Evolutionary conservation across 2,888 invertebrate genomes (phyloP).

Genomic region (Caradrina clavipalpis): DNA sequence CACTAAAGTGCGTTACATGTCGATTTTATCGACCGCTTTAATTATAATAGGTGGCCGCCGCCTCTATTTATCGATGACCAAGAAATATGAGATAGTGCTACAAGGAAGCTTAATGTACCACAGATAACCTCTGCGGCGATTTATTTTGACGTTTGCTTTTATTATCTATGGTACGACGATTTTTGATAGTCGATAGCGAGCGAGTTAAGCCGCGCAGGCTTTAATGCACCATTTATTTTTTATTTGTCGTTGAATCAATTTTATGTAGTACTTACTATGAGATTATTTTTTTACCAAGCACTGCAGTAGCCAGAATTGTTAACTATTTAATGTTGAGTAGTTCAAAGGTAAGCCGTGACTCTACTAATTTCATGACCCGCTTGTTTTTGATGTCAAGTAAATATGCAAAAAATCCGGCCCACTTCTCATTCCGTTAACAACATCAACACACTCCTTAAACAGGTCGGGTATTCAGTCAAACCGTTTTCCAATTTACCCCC

Average conservation of each 20-base stretch:
- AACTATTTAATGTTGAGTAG: background rate
- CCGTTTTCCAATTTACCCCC: slow-evolving; percentile 58
- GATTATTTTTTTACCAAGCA: slow-evolving; percentile 17
- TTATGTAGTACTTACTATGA: slow-evolving; percentile 25
- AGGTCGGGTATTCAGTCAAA: slow-evolving; percentile 34
- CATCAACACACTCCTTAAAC: slow-evolving; percentile 35
- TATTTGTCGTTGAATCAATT: slow-evolving; percentile 56
- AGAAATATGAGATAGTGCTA: slow-evolving; percentile 77
- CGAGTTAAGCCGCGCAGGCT: slow-evolving; percentile 42
- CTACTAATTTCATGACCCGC: slow-evolving; percentile 7
- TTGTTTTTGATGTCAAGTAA: slow-evolving; percentile 12
- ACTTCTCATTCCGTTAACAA: slow-evolving; percentile 15
- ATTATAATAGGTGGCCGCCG: slow-evolving; percentile 81
- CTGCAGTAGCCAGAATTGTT: slow-evolving; percentile 2
- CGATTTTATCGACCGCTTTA: slow-evolving; percentile 81
- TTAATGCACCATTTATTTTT: slow-evolving; percentile 53
- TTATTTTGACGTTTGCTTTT: slow-evolving; percentile 74
- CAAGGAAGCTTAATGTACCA: slow-evolving; percentile 77
- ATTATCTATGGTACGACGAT: slow-evolving; percentile 67
- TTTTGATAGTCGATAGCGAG: slow-evolving; percentile 58
- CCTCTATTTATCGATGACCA: slow-evolving; percentile 75
- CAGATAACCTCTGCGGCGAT: slow-evolving; percentile 73
- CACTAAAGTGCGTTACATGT: slow-evolving; percentile 78
- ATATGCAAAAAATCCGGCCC: slow-evolving; percentile 18
- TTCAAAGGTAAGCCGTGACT: background rate